These are phyloP conservation scores for Opisthograptis luteolata DNA, from an alignment of 2,888 invertebrate species.

Conservation along the genomic window DNA sequence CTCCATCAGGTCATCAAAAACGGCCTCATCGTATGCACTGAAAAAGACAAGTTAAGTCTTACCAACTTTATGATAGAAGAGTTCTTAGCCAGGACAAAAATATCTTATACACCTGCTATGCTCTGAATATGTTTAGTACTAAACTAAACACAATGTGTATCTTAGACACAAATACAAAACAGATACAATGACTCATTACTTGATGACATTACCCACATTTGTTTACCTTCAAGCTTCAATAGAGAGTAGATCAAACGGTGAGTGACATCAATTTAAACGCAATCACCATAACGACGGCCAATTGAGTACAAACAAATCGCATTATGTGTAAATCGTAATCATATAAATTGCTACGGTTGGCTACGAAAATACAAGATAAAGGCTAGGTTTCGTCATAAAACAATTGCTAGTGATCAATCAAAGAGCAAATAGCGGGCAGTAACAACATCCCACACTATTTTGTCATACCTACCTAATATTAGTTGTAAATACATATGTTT, in stretches of 20 bases:
- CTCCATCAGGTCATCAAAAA: background rate
- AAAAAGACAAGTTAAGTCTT: no score
- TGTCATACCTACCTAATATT: background rate
- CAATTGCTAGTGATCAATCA: conserved; percentile 52
- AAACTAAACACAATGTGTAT: no score
- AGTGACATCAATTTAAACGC: conserved; percentile 68
- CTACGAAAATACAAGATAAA: conserved; percentile 55
- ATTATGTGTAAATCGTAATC: conserved; percentile 66
- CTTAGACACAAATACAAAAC: no score
- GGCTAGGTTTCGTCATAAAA: conserved; percentile 57
- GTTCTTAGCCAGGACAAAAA: no score
- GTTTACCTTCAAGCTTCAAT: conserved; percentile 12
- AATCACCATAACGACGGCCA: conserved; percentile 62
- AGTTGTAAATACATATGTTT: no score
- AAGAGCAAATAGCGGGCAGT: conserved; percentile 16
- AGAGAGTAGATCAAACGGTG: conserved; percentile 50
- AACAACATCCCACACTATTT: conserved; percentile 9
- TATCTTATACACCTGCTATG: no score
- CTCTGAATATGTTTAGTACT: no score
- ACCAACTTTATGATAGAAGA: no score
- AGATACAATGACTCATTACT: no score
- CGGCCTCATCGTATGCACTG: background rate
- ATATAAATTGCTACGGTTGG: conserved; percentile 67
- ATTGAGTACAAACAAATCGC: conserved; percentile 61
- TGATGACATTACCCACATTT: no score